These are phyloP conservation scores for Spodoptera litura DNA, from an alignment of 1,140 invertebrate genomes.

Conservation along the genomic window DNA sequence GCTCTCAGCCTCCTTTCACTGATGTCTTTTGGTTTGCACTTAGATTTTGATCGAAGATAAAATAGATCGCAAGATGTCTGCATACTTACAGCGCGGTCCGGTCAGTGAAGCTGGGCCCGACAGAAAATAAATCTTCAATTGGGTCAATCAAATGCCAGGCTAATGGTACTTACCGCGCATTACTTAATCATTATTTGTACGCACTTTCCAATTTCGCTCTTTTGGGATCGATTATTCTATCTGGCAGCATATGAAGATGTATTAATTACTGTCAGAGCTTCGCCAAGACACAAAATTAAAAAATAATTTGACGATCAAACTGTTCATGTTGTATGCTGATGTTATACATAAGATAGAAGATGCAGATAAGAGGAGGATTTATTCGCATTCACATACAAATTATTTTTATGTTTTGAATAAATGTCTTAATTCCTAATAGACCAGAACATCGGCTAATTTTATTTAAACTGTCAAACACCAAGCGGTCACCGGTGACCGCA, in stretches of 20 bases:
- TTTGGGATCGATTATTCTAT: slow-evolving; percentile 9
- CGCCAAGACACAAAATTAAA: background rate
- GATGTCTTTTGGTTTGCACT: slow-evolving; percentile 81
- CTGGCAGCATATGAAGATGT: background rate
- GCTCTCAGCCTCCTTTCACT: slow-evolving; percentile 83
- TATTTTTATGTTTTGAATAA: background rate
- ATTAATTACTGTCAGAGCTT: background rate
- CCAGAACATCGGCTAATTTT: background rate
- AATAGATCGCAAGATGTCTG: slow-evolving; percentile 82
- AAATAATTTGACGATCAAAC: too few species aligned
- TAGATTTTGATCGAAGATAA: slow-evolving; percentile 82
- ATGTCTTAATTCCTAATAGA: background rate
- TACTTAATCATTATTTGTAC: slow-evolving; percentile 56
- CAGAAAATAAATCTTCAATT: slow-evolving; percentile 86
- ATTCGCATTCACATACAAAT: too few species aligned
- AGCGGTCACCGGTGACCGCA: too few species aligned
- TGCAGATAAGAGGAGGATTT: too few species aligned
- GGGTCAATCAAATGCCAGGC: slow-evolving; percentile 83
- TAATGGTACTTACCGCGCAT: slow-evolving; percentile 54
- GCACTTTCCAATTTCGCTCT: slow-evolving; percentile 49
- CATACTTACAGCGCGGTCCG: slow-evolving; percentile 68
- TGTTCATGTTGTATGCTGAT: too few species aligned
- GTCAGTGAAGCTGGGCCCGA: slow-evolving; percentile 72
- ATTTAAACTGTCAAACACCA: too few species aligned
- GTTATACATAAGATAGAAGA: too few species aligned